Conservation (phyloP, 2,113 vertebrate species). For the Mesitornis unicolor region DNA sequence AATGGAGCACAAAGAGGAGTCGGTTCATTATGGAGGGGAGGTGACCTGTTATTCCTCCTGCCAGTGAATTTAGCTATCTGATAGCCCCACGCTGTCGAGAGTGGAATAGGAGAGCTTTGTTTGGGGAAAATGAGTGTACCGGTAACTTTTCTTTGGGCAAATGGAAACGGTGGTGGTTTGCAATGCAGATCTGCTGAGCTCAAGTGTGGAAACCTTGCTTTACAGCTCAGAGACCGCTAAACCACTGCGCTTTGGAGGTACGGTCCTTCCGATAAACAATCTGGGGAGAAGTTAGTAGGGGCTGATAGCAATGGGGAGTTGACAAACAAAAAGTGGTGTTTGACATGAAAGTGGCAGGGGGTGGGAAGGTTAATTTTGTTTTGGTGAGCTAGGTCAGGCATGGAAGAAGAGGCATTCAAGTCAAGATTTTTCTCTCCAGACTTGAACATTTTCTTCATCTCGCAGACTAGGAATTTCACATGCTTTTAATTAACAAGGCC, state of each 20-base stretch:
- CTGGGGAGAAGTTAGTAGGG: background rate
- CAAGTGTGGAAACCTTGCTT: fast-evolving
- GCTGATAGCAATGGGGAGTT: background rate
- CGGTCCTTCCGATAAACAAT: background rate
- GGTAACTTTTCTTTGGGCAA: background rate
- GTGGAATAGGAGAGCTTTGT: background rate
- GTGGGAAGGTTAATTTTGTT: constrained; percentile 21
- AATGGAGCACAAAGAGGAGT: background rate
- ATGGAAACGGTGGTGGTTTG: fast-evolving
- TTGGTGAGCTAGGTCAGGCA: constrained; percentile 18
- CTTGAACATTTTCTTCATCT: background rate
- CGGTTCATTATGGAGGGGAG: background rate
- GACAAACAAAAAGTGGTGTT: background rate
- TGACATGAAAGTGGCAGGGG: background rate
- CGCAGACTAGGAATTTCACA: background rate
- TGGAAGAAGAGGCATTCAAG: background rate
- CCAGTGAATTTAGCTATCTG: fast-evolving
- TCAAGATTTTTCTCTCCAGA: background rate
- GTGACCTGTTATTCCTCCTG: background rate
- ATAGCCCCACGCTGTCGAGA: fast-evolving
- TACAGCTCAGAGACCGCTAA: background rate
- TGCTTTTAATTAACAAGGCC: background rate
- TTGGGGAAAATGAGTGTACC: fast-evolving
- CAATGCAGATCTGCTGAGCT: fast-evolving
- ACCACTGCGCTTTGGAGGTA: fast-evolving